phyloP scores from a whole-genome alignment of 1,140 invertebrate species.

The Zaprionus nigranus region DNA sequence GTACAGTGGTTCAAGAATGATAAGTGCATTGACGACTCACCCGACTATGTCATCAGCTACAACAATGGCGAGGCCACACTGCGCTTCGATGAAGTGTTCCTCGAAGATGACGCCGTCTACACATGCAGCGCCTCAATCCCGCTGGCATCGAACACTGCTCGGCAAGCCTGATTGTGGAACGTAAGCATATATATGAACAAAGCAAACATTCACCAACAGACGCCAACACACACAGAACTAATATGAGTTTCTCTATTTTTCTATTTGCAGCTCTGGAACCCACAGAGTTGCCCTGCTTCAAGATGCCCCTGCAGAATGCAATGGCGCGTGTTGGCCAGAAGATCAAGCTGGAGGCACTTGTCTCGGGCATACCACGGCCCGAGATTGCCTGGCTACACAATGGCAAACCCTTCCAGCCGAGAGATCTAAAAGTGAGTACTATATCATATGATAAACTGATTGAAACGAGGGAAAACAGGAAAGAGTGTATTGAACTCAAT shows the following conservation, averaged over 20 bases:
- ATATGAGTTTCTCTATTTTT: not conserved
- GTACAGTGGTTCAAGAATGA: constrained; percentile 91
- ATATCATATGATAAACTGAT: not conserved
- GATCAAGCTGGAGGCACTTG: constrained; percentile 89
- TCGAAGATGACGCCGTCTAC: constrained; percentile 89
- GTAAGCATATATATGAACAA: constrained; percentile 80
- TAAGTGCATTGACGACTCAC: constrained; percentile 86
- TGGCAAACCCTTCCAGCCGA: constrained; percentile 85
- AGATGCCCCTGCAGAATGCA: constrained; percentile 87
- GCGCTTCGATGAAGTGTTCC: constrained; percentile 88
- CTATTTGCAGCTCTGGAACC: constrained; percentile 86
- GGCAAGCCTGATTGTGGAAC: constrained; percentile 91
- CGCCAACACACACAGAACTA: constrained; percentile 5
- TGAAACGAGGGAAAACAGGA: not conserved
- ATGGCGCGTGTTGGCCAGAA: constrained; percentile 88
- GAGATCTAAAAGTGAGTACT: constrained; percentile 77
- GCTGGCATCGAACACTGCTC: constrained; percentile 90
- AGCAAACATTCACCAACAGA: not conserved
- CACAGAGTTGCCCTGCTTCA: constrained; percentile 88
- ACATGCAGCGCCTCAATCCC: constrained; percentile 90
- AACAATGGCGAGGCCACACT: constrained; percentile 91
- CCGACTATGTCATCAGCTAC: constrained; percentile 87
- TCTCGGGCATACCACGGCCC: constrained; percentile 91
- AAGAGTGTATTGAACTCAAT: not conserved
- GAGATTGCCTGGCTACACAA: constrained; percentile 88